Evolutionary conservation across 2,113 vertebrate species (phyloP), one percentile per base, ranked within the genome.

Genomic region (Macquaria australasica): DNA sequence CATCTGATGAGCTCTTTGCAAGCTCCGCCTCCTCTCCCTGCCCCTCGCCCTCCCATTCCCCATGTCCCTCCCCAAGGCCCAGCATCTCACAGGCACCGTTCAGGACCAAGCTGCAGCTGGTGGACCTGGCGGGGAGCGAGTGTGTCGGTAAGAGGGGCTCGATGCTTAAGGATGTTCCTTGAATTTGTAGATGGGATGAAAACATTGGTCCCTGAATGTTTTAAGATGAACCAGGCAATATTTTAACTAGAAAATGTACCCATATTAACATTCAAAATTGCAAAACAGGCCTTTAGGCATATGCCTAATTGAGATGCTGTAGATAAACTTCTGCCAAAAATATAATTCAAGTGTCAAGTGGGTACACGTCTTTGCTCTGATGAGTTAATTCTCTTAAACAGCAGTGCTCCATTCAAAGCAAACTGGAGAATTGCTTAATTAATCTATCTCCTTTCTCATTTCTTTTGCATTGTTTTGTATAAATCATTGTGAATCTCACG

Each of bases 101-200:
- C 84, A 93, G 34, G 84, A 95, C 96, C 4, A 95, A 92, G 74
- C 86, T 98, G 87, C 97, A 97, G 91, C 93, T 97, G 69, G 96
- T 98, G 88, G 97, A 98, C 88, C 93, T 97, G 88, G 97, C 96
- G 0, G 97, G 97, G 37, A 97, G 97, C 0, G 97, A 98, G 91
- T 97, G 97, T 78, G 93, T 88, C 0, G 96, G 97, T 97, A 89
- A 93, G 96, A 77, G 25, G 16, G 6, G 28, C 23, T 58, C 45
- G 1, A 0, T 21, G 34, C 0, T 70, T 21, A 6, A 15, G 58
- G 39, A 72, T 58, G 21, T 18, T 41, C 28, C 39, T 76, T 71
- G 34, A 45, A 20, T 43, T 39, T 37, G n/a, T 16, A 37, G 34
- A 16, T 21, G 3, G 25, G 37, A 18, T 28, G 14, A 25, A 23